A percentile compares a stretch with the other conserved stretches of the same genome.
These are phyloP conservation scores for Harpalus rubripes DNA, from an alignment of 2,888 invertebrate genomes.

Conservation along the genomic window DNA sequence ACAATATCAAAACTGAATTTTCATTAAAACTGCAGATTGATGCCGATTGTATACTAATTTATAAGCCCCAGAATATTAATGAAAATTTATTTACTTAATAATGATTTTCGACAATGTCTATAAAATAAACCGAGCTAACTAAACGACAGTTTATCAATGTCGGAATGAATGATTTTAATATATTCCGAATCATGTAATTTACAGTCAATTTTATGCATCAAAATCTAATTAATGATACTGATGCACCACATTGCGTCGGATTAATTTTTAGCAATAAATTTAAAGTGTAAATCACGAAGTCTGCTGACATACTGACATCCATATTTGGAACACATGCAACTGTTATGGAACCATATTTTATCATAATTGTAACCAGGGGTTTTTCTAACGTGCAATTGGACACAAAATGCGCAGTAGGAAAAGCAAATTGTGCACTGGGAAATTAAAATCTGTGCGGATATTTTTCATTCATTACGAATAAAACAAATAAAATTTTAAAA, in stretches of 20 bases:
- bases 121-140: conserved; percentile 16
- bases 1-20: background rate
- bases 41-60: background rate
- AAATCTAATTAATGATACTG: conserved; percentile 38
- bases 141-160: conserved; percentile 41
- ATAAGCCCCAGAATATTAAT: conserved; percentile 13
- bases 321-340: background rate
- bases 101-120: conserved; percentile 27
- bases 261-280: conserved; percentile 7
- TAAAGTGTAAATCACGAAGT: background rate
- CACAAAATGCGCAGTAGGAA: too few species aligned
- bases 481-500: too few species aligned
- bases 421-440: too few species aligned
- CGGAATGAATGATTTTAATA: conserved; percentile 26
- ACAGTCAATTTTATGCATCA: conserved; percentile 42
- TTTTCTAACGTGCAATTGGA: too few species aligned
- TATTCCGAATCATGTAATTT: conserved; percentile 41
- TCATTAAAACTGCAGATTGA: conserved; percentile 5
- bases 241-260: conserved; percentile 13
- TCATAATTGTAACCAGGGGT: too few species aligned
- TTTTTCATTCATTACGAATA: too few species aligned
- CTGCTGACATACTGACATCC: background rate
- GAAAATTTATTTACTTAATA: conserved; percentile 27
- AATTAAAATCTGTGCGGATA: too few species aligned
- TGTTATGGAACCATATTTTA: background rate